phyloP scores from a whole-genome alignment of 2,113 vertebrate species.

The Fregata magnificens region DNA sequence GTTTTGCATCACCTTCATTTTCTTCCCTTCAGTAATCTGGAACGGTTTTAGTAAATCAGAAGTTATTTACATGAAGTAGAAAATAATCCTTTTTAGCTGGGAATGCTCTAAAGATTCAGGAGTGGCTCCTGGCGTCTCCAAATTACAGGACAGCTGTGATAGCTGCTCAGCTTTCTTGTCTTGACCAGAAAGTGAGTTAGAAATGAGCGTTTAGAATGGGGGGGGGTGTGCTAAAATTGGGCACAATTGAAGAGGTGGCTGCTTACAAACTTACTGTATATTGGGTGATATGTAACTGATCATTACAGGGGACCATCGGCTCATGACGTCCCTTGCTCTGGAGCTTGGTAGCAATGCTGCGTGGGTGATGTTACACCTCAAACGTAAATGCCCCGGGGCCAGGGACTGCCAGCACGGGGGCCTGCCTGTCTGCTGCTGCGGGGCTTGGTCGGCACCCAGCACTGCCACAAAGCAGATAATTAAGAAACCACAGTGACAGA shows the following conservation, averaged over 20 bases:
- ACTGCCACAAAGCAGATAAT: neutral
- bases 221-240: neutral
- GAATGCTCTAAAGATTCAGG: neutral
- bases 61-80: neutral
- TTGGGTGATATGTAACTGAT: neutral
- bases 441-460: neutral
- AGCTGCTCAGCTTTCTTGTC: neutral
- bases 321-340: neutral
- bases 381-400: neutral
- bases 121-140: neutral
- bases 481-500: neutral
- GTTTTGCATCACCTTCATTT: neutral
- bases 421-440: neutral
- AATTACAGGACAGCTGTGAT: neutral
- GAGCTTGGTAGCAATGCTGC: neutral
- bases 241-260: neutral
- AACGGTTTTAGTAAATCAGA: neutral
- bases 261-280: neutral
- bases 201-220: neutral
- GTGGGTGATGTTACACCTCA: neutral
- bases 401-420: rapidly evolving
- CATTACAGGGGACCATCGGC: neutral
- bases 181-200: neutral
- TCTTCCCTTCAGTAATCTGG: neutral
- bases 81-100: neutral